phyloP scores from a whole-genome alignment of 1,140 invertebrate genomes.

The Glossosoma conforme region DNA sequence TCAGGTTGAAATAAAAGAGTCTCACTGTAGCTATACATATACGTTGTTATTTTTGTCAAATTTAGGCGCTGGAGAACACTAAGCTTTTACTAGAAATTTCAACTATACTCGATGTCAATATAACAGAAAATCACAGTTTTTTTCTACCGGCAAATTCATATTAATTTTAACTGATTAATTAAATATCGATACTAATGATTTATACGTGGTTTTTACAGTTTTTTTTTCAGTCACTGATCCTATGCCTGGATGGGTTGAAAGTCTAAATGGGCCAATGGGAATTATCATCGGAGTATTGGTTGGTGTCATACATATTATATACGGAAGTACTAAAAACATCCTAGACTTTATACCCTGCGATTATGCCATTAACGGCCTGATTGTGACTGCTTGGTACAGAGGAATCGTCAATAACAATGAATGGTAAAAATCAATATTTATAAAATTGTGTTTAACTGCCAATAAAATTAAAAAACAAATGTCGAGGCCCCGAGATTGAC shows the following conservation, averaged over 20 bases:
- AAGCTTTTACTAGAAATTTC: no score
- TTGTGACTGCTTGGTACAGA: slow-evolving; percentile 15
- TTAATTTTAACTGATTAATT: no score
- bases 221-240: slow-evolving; percentile 1
- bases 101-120: no score
- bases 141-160: no score
- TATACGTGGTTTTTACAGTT: no score
- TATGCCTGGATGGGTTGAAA: slow-evolving; percentile 11
- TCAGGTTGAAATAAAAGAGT: no score
- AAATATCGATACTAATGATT: no score
- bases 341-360: slow-evolving; percentile 19
- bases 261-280: slow-evolving; percentile 12
- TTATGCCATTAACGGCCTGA: slow-evolving; percentile 13
- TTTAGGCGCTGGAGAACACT: no score
- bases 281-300: slow-evolving; percentile 7
- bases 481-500: not conserved
- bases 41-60: no score
- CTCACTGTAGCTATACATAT: no score
- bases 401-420: not conserved
- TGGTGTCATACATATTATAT: slow-evolving; percentile 14
- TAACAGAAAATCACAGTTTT: no score
- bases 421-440: slow-evolving; percentile 5
- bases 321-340: not conserved
- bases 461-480: not conserved
- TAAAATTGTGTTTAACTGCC: not conserved